Base-by-base conservation (phyloP, 2,888 invertebrate genomes). In the Nemotelus nigrinus region DNA sequence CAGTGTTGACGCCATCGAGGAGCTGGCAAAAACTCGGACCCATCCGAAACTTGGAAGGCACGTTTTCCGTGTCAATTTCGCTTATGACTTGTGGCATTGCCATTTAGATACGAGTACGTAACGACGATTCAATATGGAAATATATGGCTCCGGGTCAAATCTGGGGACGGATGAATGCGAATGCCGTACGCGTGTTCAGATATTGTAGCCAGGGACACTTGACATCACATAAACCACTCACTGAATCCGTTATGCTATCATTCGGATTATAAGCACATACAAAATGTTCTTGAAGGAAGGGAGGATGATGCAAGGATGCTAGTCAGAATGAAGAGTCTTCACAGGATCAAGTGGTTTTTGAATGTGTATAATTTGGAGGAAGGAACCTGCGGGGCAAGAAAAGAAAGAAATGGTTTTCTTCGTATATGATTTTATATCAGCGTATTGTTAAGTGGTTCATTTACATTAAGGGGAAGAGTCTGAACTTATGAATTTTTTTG, bases 131-230 rank as follows among this genome's bases (percentile, higher is more conserved):
- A 60, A 78, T 79, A 79, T 79, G 79, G 74, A 77, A 79, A 79
- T 78, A 47, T 79, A 78, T 79, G 77, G 70, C 79, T 77, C 53
- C 63, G 70, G 79, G 79, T 79, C 78, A 79, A 78, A 78, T 76
- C 76, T 58, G 55, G 63, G 79, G 77, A 25, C 25, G 25, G 25
- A 77, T 65, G 75, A 76, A 77, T 77, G 78, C 57, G 76, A 77
- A 78, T 79, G 72, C 67, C 78, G 78, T 79, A 79, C 78, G 79
- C 78, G 78, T 79, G 79, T 78, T 79, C 76, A 71, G 79, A 79
- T 79, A 78, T 78, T 78, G 78, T 76, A 78, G 76, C 77, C 25
- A 50, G 63, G 76, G 79, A 60, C 78, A 76, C 79, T 79, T 79
- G 79, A 79, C 79, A 79, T 79, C 76, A 45, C 60, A 78, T 79